These are phyloP conservation scores for Rhipidura dahli DNA, from an alignment of 2,113 vertebrate genomes.

Conservation along the genomic window DNA sequence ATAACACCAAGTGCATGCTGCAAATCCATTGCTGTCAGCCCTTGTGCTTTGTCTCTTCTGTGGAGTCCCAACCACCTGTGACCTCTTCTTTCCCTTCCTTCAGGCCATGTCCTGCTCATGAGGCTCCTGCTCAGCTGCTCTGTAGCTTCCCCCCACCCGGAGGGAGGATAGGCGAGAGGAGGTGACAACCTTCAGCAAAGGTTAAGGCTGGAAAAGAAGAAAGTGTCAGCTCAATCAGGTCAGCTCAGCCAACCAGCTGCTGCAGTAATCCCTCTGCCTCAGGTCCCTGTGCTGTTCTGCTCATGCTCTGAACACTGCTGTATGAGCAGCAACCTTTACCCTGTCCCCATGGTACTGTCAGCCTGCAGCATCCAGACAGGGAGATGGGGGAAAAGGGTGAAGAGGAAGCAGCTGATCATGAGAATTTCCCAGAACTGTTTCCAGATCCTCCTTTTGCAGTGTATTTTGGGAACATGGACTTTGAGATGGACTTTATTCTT, in stretches of 20 bases:
- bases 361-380: background rate
- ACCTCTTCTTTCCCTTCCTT: background rate
- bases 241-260: background rate
- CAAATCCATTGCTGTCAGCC: background rate
- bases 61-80: background rate
- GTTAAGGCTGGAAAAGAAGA: conserved; percentile 10
- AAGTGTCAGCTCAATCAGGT: background rate
- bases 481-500: background rate
- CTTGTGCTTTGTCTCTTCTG: background rate
- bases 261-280: background rate
- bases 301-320: background rate
- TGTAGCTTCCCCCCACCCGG: background rate
- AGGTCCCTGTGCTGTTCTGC: background rate
- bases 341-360: background rate
- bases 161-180: background rate
- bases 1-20: background rate
- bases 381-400: background rate
- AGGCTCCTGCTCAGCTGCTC: background rate
- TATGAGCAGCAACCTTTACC: background rate
- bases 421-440: background rate
- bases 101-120: background rate
- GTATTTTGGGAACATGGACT: background rate
- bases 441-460: background rate
- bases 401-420: background rate
- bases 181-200: background rate